A percentile compares a stretch with the other conserved stretches of the same genome.
Evolutionary conservation across 1,140 invertebrate species (phyloP).

Genomic region (Dinothrombium tinctorium): DNA sequence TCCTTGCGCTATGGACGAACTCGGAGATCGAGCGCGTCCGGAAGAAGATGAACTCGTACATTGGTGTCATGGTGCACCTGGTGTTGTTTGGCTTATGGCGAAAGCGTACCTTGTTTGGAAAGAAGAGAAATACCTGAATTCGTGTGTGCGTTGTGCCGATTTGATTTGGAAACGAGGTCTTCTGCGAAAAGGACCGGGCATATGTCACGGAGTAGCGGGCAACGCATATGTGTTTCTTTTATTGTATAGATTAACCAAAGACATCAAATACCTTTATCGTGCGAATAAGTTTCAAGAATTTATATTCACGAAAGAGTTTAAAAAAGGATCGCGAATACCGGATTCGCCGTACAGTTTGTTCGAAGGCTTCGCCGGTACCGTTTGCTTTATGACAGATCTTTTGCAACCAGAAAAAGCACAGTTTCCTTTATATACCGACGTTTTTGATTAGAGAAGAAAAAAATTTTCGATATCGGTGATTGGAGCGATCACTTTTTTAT

Average conservation of each 20-base stretch:
- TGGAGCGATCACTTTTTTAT: too few species aligned
- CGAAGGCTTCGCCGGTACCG: constrained; percentile 39
- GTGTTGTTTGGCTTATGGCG: constrained; percentile 47
- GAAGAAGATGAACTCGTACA: constrained; percentile 68
- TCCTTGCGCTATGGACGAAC: constrained; percentile 18
- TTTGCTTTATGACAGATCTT: constrained; percentile 36
- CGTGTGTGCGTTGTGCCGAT: constrained; percentile 32
- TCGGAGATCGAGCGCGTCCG: constrained; percentile 34
- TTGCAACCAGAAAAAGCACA: constrained; percentile 40
- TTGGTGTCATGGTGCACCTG: constrained; percentile 87
- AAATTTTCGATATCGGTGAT: too few species aligned
- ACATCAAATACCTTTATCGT: constrained; percentile 40
- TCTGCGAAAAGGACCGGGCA: constrained; percentile 57
- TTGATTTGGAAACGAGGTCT: constrained; percentile 60
- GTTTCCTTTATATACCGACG: too few species aligned
- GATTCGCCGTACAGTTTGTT: constrained; percentile 61
- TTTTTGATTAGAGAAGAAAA: too few species aligned
- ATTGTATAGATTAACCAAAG: constrained; percentile 50
- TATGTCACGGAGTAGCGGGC: constrained; percentile 76
- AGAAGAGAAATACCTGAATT: constrained; percentile 43
- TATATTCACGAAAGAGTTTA: constrained; percentile 50
- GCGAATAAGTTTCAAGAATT: constrained; percentile 53
- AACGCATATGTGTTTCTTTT: constrained; percentile 68
- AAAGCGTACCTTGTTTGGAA: constrained; percentile 46
- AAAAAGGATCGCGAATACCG: constrained; percentile 36